Base-by-base conservation (phyloP, 1,140 invertebrate species). In the Mactra quadrangularis region DNA sequence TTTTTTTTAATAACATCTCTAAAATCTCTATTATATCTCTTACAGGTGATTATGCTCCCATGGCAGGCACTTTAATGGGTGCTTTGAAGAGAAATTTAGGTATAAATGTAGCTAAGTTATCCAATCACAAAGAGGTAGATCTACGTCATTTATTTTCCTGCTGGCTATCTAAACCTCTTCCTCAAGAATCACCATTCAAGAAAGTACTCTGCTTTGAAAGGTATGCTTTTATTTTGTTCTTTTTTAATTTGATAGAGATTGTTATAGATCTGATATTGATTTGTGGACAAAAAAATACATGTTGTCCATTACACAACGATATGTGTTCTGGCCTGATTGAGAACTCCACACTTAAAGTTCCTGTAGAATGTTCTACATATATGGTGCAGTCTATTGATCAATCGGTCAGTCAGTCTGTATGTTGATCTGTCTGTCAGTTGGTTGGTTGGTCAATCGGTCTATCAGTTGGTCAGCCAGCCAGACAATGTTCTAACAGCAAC, bases 121-220 rank as follows among this genome's bases (percentile, higher is more conserved):
- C 91, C 3, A 47, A 41, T 50, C 19, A 89, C 22, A 92, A 91
- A 71, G 87, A 88, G 1, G 68, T 91, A 45, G 92, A 93, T 74
- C 75, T 92, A 29, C 57, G 92, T 13, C 62, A 41, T 33, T 71
- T 87, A 17, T 93, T 92, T 71, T 87, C 88, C 27, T 93, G 92
- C 70, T 93, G 92, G 92, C 85, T 92, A 25, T 92, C 92, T 3
- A 84, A 89, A 45, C 79, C 82, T 0, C 82, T 93, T 11, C 71
- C 83, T 13, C 15, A 82, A 62, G 25, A 87, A 4, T 31, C 72
- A 17, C 91, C 92, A 15, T 93, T 85, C 82, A 75, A 85, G 52
- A 87, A 83, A 72, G 52, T 91, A 17, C 81, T 88, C 13, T 90
- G 90, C 64, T 91, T 91, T 87, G 90, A 91, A 84, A 90, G 85